phyloP scores from a whole-genome alignment of 2,797 vertebrate species.

The Chloroceryle inda region DNA sequence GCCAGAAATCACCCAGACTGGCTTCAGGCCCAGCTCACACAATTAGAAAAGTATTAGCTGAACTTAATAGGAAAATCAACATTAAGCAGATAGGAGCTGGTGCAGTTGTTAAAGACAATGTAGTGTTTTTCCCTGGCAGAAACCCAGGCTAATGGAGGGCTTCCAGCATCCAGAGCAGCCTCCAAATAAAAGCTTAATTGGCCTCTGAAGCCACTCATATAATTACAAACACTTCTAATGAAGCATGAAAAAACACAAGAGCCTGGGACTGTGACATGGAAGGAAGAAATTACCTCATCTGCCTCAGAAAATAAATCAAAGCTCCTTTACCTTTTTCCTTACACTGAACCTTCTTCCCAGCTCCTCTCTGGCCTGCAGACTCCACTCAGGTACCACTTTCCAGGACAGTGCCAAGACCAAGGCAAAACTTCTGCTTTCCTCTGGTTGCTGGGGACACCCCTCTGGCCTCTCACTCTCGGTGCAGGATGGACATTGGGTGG shows the following conservation, averaged over 20 bases:
- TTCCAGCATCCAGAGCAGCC: slow-evolving; percentile 51
- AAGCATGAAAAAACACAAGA: slow-evolving; percentile 58
- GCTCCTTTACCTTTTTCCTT: not conserved
- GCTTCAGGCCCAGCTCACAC: slow-evolving; percentile 51
- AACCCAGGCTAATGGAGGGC: slow-evolving; percentile 60
- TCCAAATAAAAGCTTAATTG: slow-evolving; percentile 64
- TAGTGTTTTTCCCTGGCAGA: slow-evolving; percentile 65
- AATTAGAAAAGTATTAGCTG: slow-evolving; percentile 68
- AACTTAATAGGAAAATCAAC: slow-evolving; percentile 67
- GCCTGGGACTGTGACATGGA: not conserved
- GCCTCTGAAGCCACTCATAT: slow-evolving; percentile 52
- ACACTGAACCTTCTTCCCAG: not conserved
- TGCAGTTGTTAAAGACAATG: slow-evolving; percentile 53
- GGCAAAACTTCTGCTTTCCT: not conserved
- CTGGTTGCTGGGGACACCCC: not conserved
- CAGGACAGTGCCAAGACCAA: not conserved
- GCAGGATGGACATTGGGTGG: not conserved
- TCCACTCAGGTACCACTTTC: not conserved
- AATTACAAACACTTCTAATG: slow-evolving; percentile 68
- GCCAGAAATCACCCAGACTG: slow-evolving; percentile 10
- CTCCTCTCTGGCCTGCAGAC: not conserved
- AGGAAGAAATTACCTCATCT: slow-evolving; percentile 13
- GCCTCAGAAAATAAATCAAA: slow-evolving; percentile 26
- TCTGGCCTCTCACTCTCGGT: accelerated
- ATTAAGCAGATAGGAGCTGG: slow-evolving; percentile 65